Conservation (phyloP, 2,797 vertebrate genomes). For the Anguilla megastoma region DNA sequence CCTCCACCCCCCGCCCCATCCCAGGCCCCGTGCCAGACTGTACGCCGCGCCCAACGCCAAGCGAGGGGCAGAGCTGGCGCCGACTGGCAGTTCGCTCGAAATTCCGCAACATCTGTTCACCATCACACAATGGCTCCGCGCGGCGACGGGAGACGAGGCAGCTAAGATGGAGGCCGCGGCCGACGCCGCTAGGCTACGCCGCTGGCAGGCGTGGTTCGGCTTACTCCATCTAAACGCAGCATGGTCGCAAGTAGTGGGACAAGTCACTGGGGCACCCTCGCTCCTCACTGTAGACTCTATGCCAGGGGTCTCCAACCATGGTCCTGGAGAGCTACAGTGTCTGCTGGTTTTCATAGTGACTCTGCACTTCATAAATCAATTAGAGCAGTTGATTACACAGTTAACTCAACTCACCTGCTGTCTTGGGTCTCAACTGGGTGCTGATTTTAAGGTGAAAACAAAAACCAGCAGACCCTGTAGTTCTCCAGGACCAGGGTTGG, state of each 20-base stretch:
- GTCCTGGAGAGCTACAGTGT: too few species aligned
- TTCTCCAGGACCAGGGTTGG: too few species aligned
- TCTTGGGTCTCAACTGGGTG: too few species aligned
- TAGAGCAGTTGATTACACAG: too few species aligned
- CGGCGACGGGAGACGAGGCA: conserved; percentile 56
- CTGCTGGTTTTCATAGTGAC: too few species aligned
- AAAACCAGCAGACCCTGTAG: too few species aligned
- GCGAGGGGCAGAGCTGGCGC: conserved; percentile 74
- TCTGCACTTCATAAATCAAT: too few species aligned
- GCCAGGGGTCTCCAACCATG: too few species aligned
- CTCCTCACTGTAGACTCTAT: neutral
- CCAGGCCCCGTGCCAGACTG: conserved; percentile 61
- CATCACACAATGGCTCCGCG: conserved; percentile 78
- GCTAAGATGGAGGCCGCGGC: conserved; percentile 54
- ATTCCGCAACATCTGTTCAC: conserved; percentile 95
- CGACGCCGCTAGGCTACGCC: conserved; percentile 55
- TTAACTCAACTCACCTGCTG: too few species aligned
- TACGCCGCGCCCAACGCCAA: conserved; percentile 66
- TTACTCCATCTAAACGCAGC: neutral
- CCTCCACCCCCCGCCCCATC: conserved; percentile 18
- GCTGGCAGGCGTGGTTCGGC: neutral
- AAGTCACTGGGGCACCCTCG: neutral
- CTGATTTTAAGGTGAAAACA: too few species aligned
- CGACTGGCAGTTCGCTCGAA: conserved; percentile 80
- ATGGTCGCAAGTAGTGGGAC: neutral